A percentile compares a stretch with the other conserved stretches of the same genome.
Evolutionary conservation across 2,888 invertebrate genomes (phyloP).

Genomic region (Congeria kusceri): DNA sequence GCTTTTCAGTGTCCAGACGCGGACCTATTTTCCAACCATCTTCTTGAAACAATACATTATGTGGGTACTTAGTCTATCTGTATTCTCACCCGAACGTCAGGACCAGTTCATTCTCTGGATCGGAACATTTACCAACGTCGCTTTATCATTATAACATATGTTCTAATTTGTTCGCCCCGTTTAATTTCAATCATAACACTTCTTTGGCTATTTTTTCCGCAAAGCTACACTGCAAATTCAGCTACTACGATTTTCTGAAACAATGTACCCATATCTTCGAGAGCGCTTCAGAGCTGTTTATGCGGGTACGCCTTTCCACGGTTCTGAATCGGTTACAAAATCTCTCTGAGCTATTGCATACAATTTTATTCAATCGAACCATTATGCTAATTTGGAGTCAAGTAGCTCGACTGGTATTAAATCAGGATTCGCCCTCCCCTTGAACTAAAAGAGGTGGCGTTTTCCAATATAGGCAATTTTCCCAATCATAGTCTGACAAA

Average conservation of each 20-base stretch:
- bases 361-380: slow-evolving; percentile 24
- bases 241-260: slow-evolving; percentile 31
- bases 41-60: slow-evolving; percentile 51
- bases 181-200: slow-evolving; percentile 61
- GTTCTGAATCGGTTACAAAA: slow-evolving; percentile 34
- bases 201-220: slow-evolving; percentile 25
- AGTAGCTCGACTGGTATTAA: slow-evolving; percentile 31
- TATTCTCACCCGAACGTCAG: slow-evolving; percentile 34
- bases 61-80: slow-evolving; percentile 37
- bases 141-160: slow-evolving; percentile 55
- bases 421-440: slow-evolving; percentile 15
- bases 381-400: slow-evolving; percentile 45
- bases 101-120: slow-evolving; percentile 24
- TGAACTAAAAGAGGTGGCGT: slow-evolving; percentile 14
- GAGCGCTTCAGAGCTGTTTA: slow-evolving; percentile 18
- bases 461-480: slow-evolving; percentile 30
- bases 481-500: slow-evolving; percentile 7
- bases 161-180: slow-evolving; percentile 60
- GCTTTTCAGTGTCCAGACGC: slow-evolving; percentile 16
- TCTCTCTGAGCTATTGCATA: slow-evolving; percentile 55
- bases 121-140: too few relatives aligned
- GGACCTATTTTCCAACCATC: slow-evolving; percentile 37
- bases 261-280: slow-evolving; percentile 65
- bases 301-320: slow-evolving; percentile 45
- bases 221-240: not conserved